Conservation (phyloP, 1,140 invertebrate species). For the Orchestia grillus region DNA sequence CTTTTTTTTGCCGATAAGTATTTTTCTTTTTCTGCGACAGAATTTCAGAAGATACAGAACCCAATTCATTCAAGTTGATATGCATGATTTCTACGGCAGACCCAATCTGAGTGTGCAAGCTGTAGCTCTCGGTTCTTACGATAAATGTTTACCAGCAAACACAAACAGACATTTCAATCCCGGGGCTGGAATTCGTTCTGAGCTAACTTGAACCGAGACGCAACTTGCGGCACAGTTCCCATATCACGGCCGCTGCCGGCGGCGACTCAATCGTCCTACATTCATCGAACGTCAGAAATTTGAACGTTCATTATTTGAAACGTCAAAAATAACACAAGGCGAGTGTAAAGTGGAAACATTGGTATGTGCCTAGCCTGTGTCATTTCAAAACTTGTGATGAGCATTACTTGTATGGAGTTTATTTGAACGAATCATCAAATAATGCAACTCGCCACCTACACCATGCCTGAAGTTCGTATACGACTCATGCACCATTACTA, state of each 20-base stretch:
- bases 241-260: background rate
- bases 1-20: background rate
- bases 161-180: slow-evolving; percentile 51
- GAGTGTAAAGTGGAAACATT: background rate
- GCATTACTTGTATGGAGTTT: background rate
- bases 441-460: background rate
- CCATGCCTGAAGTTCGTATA: no score
- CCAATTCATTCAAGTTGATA: background rate
- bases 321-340: background rate
- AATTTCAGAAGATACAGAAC: background rate
- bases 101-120: background rate
- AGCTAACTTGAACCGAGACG: background rate
- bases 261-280: background rate
- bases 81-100: slow-evolving; percentile 10
- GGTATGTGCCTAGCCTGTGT: background rate
- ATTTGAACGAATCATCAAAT: background rate
- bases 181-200: background rate
- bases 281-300: background rate
- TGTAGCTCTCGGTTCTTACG: slow-evolving; percentile 35
- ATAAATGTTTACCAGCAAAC: slow-evolving; percentile 53
- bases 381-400: background rate
- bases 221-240: background rate
- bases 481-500: background rate
- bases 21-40: background rate
- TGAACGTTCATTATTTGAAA: background rate